Evolutionary conservation across 2,888 invertebrate genomes (phyloP).

Genomic region (Harmothoe impar): DNA sequence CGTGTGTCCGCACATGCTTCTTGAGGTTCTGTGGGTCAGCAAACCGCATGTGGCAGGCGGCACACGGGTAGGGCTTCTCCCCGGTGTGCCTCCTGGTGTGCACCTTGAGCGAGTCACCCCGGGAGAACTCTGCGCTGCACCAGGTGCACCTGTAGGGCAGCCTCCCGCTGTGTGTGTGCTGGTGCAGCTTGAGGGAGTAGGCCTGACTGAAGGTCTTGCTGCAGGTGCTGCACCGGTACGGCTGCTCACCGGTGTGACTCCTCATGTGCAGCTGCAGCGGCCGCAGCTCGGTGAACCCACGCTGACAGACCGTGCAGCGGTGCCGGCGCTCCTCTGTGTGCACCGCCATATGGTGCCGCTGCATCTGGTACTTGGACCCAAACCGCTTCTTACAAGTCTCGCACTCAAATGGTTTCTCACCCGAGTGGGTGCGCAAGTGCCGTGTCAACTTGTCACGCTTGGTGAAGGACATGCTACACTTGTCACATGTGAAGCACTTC

Average conservation of each 20-base stretch:
- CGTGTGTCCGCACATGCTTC: not conserved
- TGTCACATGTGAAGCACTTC: not conserved
- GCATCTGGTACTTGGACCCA: not conserved
- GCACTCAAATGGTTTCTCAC: not conserved
- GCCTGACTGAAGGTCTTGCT: not conserved
- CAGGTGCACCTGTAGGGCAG: not conserved
- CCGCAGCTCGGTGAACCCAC: not conserved
- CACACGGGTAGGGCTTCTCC: not conserved
- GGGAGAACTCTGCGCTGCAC: not conserved
- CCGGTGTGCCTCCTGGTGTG: not conserved
- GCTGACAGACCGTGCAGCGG: not conserved
- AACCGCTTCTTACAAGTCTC: not conserved
- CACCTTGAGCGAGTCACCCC: not conserved
- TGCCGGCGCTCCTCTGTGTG: not conserved
- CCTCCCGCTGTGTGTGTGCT: not conserved
- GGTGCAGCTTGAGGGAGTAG: not conserved
- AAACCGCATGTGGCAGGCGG: not conserved
- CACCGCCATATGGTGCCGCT: not conserved
- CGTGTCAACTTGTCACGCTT: not conserved
- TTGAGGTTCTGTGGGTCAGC: not conserved
- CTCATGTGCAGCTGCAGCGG: not conserved
- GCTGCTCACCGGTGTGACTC: not conserved
- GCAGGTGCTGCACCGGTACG: not conserved
- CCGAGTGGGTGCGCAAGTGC: not conserved
- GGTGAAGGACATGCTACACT: not conserved